These are phyloP conservation scores for Chaetorhynchus papuensis DNA, from an alignment of 2,113 vertebrate genomes.

Conservation along the genomic window DNA sequence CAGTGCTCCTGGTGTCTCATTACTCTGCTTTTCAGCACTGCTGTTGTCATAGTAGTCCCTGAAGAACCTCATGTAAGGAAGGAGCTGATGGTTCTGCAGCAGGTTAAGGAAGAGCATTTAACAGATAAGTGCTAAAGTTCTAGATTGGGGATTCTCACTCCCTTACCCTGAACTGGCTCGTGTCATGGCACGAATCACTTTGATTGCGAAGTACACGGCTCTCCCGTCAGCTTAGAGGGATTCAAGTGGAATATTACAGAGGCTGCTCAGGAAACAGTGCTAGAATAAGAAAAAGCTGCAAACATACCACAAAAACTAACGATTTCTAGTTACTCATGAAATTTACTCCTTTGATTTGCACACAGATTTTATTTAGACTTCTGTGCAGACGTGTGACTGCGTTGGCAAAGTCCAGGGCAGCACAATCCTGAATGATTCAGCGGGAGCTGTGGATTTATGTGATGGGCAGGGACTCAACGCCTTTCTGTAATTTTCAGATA, in stretches of 20 bases:
- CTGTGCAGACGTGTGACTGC: accelerated
- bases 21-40: not conserved
- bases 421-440: not conserved
- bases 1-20: not conserved
- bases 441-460: not conserved
- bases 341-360: not conserved
- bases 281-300: not conserved
- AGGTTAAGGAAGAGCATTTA: not conserved
- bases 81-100: not conserved
- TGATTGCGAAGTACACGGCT: not conserved
- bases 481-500: conserved; percentile 39
- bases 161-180: conserved; percentile 3
- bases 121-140: conserved; percentile 37
- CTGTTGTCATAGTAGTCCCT: conserved; percentile 52
- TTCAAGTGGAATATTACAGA: conserved; percentile 22
- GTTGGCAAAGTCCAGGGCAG: not conserved
- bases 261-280: not conserved
- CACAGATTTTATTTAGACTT: not conserved
- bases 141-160: conserved; percentile 25
- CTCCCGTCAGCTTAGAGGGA: not conserved
- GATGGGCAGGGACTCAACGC: not conserved
- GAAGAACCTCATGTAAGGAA: conserved; percentile 46
- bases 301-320: not conserved
- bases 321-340: not conserved
- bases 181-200: conserved; percentile 36